These are phyloP conservation scores for Illadopsis cleaveri DNA, from an alignment of 2,113 vertebrate genomes.

Conservation along the genomic window DNA sequence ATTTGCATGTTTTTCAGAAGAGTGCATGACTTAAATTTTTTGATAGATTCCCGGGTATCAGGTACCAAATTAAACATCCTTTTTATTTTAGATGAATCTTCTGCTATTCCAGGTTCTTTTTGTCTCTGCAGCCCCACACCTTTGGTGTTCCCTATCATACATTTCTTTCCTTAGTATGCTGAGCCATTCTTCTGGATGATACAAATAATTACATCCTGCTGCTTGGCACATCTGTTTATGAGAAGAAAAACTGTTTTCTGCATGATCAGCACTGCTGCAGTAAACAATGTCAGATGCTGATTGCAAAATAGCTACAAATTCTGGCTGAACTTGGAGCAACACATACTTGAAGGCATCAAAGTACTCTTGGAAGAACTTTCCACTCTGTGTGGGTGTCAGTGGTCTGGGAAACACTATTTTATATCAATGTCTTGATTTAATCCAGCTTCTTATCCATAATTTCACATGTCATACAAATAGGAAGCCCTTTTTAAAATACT, in stretches of 20 bases:
- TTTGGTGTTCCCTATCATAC: neutral
- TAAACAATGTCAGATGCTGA: slow-evolving; percentile 26
- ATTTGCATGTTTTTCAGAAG: slow-evolving; percentile 15
- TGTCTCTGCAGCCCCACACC: neutral
- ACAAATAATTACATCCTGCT: slow-evolving; percentile 43
- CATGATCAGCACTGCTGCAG: neutral
- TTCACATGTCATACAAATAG: neutral
- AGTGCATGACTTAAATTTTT: neutral
- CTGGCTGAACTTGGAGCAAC: neutral
- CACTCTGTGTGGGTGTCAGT: neutral
- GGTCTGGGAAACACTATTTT: neutral
- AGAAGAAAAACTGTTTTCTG: slow-evolving; percentile 33
- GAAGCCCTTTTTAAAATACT: neutral
- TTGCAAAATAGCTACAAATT: neutral
- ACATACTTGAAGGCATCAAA: neutral
- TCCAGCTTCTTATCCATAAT: neutral
- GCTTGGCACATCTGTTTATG: slow-evolving; percentile 41
- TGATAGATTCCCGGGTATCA: neutral
- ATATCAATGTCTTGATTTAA: neutral
- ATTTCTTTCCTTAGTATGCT: slow-evolving; percentile 2
- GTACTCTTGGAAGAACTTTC: neutral
- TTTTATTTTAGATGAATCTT: neutral
- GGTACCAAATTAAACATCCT: neutral
- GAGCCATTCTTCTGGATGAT: neutral
- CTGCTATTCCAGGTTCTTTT: neutral